Evolutionary conservation across 2,113 vertebrate genomes (phyloP).

Genomic region (Aegypius monachus): DNA sequence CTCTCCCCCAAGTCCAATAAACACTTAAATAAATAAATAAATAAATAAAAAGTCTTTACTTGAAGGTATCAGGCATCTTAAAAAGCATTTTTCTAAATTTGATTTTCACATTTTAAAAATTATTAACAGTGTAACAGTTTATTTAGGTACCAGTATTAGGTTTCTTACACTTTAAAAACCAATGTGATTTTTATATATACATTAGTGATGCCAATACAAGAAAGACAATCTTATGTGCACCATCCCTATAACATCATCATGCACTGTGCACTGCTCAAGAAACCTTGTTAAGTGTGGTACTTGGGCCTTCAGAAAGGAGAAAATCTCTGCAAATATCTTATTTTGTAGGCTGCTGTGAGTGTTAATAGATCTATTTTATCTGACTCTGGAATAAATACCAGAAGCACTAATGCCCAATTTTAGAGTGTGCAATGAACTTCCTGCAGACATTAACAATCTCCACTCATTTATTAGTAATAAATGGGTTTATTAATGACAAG

Average conservation of each 20-base stretch:
- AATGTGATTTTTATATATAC: not conserved
- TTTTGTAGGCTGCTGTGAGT: not conserved
- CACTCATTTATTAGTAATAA: not conserved
- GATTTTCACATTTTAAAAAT: not conserved
- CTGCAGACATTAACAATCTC: not conserved
- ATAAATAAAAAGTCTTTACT: not conserved
- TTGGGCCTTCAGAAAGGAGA: not conserved
- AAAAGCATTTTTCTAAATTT: not conserved
- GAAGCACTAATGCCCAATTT: not conserved
- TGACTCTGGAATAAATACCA: not conserved
- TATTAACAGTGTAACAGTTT: not conserved
- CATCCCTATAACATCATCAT: not conserved
- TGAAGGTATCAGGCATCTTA: not conserved
- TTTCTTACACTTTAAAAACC: not conserved
- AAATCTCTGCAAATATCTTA: not conserved
- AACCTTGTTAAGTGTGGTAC: not conserved
- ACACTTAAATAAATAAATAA: not conserved
- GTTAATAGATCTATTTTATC: not conserved
- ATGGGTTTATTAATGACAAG: not conserved
- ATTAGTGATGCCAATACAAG: fast-evolving
- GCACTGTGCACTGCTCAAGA: not conserved
- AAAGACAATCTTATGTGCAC: not conserved
- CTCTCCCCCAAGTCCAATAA: too few species aligned
- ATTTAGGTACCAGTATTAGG: not conserved
- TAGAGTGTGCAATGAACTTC: not conserved